These are phyloP conservation scores for Montipora capricornis DNA, from an alignment of 64 coral and sea anemone species.

Conservation along the genomic window DNA sequence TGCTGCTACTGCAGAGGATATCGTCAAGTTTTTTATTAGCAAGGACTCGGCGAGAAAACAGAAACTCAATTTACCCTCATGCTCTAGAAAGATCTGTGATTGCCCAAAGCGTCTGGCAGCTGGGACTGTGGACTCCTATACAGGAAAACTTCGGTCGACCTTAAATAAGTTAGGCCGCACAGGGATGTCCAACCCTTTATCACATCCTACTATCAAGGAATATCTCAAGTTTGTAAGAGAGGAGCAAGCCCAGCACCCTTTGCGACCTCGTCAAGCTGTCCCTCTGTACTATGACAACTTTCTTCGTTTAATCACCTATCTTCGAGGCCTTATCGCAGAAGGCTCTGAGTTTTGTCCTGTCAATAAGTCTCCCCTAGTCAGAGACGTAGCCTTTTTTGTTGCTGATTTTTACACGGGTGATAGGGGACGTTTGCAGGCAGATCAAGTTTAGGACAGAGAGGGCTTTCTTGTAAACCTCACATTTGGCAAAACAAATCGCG, in stretches of 20 bases:
- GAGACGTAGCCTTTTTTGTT: too few species aligned
- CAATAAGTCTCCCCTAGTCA: background rate
- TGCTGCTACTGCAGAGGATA: conserved; percentile 1
- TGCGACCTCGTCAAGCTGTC: conserved; percentile 13
- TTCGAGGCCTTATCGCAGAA: background rate
- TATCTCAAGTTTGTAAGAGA: conserved; percentile 35
- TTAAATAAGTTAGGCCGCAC: conserved; percentile 53
- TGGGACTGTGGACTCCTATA: conserved; percentile 20
- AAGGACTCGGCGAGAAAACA: conserved; percentile 36
- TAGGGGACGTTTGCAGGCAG: background rate
- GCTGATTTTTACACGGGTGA: too few species aligned
- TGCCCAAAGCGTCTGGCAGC: conserved; percentile 57
- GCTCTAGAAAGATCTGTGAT: background rate
- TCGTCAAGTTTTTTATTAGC: conserved; percentile 55
- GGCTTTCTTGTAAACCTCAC: background rate
- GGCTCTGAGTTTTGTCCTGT: background rate
- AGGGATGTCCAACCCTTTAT: background rate
- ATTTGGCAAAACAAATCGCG: background rate
- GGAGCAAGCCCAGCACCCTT: background rate
- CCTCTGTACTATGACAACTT: conserved; percentile 30
- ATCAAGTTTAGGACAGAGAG: conserved; percentile 7
- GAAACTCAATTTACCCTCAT: conserved; percentile 14
- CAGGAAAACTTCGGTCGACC: conserved; percentile 41
- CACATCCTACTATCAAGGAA: conserved; percentile 34
- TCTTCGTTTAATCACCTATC: conserved; percentile 9